Evolutionary conservation across 1,140 invertebrate species (phyloP), one percentile per base, ranked within the genome.

Genomic region (Hycleus phaleratus): DNA sequence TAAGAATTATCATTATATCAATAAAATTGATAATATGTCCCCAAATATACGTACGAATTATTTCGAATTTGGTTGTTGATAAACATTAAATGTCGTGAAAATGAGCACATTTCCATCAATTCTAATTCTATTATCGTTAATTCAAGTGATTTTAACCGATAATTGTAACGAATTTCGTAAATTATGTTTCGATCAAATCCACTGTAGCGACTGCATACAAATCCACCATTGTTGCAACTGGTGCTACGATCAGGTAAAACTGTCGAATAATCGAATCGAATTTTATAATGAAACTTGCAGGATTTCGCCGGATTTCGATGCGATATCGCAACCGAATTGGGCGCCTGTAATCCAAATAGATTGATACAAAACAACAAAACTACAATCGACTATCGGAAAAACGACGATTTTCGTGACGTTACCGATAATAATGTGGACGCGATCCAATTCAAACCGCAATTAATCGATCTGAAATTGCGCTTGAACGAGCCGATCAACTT

Each of bases 401-500:
- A 25, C 38, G 12, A 24, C 24, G 4, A 32, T 32, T 48, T 48
- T 10, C 46, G 25, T 2, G n/a, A 25, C 25, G 46, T 48, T n/a
- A 4, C 5, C 5, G 11, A 46, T 0, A 18, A 48, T 4, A 32
- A 48, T 3, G 46, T 48, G 11, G 25, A 48, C 10, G 46, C 46
- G 4, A 8, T 66, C 11, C 65, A 66, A 32, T 54, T 66, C 2
- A 58, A 57, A 26, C 65, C 65, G 4, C 62, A 64, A 53, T 18
- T 47, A 12, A 47, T 64, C 43, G 47, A 62, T 40, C 25, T 64
- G 1, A 26, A 45, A 40, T 48, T 67, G 49, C 26, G 60, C 38
- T 46, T 51, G 66, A 65, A 49, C n/a, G 45, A 64, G 42, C 56
- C 70, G 1, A 40, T 67, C 1, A 71, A 60, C 18, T 58, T 73